Evolutionary conservation across 2,888 invertebrate species (phyloP), one percentile per base, ranked within the genome.

Genomic region (Hyposoter dolosus): DNA sequence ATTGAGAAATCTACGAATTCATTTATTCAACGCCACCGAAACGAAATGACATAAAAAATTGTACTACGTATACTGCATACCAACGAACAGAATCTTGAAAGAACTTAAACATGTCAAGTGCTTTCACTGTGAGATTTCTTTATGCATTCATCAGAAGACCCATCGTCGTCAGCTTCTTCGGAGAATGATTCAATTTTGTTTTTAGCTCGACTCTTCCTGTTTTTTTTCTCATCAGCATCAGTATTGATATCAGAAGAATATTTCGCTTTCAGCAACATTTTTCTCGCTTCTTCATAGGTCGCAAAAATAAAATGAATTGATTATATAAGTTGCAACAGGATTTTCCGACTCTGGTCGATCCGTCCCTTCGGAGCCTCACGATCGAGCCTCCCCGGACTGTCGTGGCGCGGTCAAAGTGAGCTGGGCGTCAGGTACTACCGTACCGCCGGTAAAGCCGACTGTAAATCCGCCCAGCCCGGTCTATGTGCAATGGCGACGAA

Each of bases 191-290:
- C 60, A 35, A 40, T 75, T 75, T 75, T 75, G 47, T 75, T 75
- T 75, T 43, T 35, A 40, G 74, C 74, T 75, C 74, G 35, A 23
- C 60, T 60, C 74, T 75, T 75, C 19, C 74, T 75, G 74, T 60
- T 75, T 75, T 75, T 75, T 45, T 75, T 75, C 74, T 75, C 74
- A 75, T 75, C 74, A 23, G 60, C 74, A 75, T 75, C 74, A 56
- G 74, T 75, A 75, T 75, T 75, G 56, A 75, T 43, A 63, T 75
- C 74, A 45, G 60, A 75, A 75, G 28, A 75, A 75, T 75, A 75
- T 75, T 75, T 60, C 60, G 60, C 74, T 63, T 75, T 75, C 40
- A 60, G 12, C 74, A 75, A 60, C 74, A 60, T 75, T 75, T 60
- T 75, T 75, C 74, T 75, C 56, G 74, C 74, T 75, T 60, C 74